Base-by-base conservation (phyloP, 2,888 invertebrate species). In the Conomelus anceps region DNA sequence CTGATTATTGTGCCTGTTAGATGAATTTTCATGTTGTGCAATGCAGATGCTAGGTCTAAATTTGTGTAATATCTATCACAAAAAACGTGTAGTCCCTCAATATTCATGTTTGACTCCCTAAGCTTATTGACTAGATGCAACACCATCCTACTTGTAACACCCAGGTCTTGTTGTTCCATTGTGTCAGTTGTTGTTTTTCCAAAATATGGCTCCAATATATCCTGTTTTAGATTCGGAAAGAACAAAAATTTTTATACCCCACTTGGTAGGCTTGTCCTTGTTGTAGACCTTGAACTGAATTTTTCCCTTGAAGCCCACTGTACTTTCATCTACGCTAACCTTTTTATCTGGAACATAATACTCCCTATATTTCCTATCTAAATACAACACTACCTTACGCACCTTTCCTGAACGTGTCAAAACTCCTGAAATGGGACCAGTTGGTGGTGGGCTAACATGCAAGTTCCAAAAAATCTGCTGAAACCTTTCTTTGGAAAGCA, bases 1-100 rank as follows among this genome's bases (percentile, higher is more conserved):
- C 86, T 34, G 23, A 87, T 89, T 63, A 89, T 89, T 24, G 89
- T 89, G 23, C 87, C 87, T n/a, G 89, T 89, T n/a, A 89, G 22
- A 24, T 87, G 89, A 6, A 89, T 41, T 17, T 86, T 41, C 23
- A 86, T 22, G 23, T 89, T 34, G 13, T 86, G 22, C 0, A 89
- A 23, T 29, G 22, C 41, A 17, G 22, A 22, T 22, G 88, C 88
- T 22, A 88, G 22, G 22, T 88, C 88, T 34, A 63, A 24, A 24
- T 88, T 88, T 7, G 88, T 88, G 6, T 88, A 88, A 13, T 23
- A 88, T 26, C 26, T 26, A 11, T 26, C 26, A 23, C 22, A 20
- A 22, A 29, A 88, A 9, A 88, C 88, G 29, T 88, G 34, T 22
- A 88, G 63, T 22, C 88, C 41, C 88, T 88, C 34, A 22, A 88